phyloP scores from a whole-genome alignment of 2,888 invertebrate genomes.

The Pycnomerus fuliginosus region DNA sequence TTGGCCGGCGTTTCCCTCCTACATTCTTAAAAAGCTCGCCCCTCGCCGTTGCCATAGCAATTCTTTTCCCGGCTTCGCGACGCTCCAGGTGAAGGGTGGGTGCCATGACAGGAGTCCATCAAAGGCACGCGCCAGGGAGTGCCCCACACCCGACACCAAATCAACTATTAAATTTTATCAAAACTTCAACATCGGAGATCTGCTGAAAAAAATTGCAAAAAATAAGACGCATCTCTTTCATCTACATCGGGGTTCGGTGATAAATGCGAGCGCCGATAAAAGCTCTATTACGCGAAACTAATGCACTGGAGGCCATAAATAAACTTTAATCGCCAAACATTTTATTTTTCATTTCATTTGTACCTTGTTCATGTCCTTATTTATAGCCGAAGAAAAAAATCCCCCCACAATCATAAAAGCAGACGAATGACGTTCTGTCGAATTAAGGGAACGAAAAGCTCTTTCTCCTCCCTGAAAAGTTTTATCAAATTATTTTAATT shows the following conservation, averaged over 20 bases:
- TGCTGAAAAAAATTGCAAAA: too few species aligned
- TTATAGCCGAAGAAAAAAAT: constrained; percentile 34
- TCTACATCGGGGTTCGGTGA: too few species aligned
- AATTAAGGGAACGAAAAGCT: constrained; percentile 33
- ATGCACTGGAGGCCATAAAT: constrained; percentile 39
- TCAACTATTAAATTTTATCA: too few species aligned
- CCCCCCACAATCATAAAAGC: constrained; percentile 28
- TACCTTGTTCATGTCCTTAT: constrained; percentile 40
- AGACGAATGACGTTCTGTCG: constrained; percentile 40
- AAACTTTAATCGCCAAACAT: constrained; percentile 40
- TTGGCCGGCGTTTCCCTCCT: constrained; percentile 42
- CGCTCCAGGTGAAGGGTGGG: constrained; percentile 40
- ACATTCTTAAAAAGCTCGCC: constrained; percentile 45
- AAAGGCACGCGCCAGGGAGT: too few species aligned
- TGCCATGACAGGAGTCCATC: constrained; percentile 32
- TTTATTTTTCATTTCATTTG: constrained; percentile 43
- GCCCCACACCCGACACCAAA: too few species aligned
- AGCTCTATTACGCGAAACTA: constrained; percentile 34
- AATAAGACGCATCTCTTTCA: too few species aligned
- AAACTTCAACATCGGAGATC: too few species aligned
- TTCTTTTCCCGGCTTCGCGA: constrained; percentile 45
- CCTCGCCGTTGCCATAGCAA: constrained; percentile 46
- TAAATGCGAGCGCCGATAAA: constrained; percentile 31
- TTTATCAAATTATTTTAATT: constrained; percentile 44
- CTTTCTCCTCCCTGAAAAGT: constrained; percentile 24